Percentiles rank a stretch among this genome's conserved stretches.
phyloP scores from a whole-genome alignment of 1,140 invertebrate genomes.

The Trinorchestia longiramus region DNA sequence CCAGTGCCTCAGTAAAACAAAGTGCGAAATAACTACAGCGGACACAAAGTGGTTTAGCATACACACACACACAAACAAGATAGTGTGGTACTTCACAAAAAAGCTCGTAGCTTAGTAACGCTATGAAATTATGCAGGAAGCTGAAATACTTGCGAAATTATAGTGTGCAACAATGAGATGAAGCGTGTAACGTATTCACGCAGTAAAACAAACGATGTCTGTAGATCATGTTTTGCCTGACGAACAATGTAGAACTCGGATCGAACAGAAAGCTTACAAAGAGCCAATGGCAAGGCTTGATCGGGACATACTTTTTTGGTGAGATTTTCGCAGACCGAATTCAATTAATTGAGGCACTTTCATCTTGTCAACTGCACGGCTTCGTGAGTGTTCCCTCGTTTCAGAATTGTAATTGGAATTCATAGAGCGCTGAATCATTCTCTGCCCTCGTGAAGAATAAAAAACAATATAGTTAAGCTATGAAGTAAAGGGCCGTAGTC shows the following conservation, averaged over 20 bases:
- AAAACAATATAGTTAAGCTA: slow-evolving; percentile 1
- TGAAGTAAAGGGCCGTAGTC: background rate
- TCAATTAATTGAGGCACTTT: slow-evolving; percentile 53
- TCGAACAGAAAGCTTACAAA: slow-evolving; percentile 1
- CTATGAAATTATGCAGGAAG: background rate
- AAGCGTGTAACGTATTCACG: background rate
- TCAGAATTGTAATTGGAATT: slow-evolving; percentile 50
- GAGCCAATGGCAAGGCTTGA: slow-evolving; percentile 26
- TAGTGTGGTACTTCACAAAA: background rate
- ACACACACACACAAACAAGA: background rate
- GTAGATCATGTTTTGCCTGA: background rate
- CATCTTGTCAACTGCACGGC: slow-evolving; percentile 53
- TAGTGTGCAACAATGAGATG: background rate
- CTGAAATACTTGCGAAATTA: background rate
- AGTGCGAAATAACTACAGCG: no score
- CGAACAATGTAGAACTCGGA: background rate
- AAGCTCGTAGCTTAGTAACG: background rate
- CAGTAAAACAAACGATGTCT: background rate
- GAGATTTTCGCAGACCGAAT: slow-evolving; percentile 43
- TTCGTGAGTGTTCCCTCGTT: slow-evolving; percentile 46
- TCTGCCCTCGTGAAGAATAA: background rate
- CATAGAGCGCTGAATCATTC: slow-evolving; percentile 35
- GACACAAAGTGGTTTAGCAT: no score
- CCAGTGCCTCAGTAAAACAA: no score
- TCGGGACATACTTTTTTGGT: slow-evolving; percentile 1